phyloP scores from a whole-genome alignment of 2,888 invertebrate species.

The Cecidostiba fungosa region DNA sequence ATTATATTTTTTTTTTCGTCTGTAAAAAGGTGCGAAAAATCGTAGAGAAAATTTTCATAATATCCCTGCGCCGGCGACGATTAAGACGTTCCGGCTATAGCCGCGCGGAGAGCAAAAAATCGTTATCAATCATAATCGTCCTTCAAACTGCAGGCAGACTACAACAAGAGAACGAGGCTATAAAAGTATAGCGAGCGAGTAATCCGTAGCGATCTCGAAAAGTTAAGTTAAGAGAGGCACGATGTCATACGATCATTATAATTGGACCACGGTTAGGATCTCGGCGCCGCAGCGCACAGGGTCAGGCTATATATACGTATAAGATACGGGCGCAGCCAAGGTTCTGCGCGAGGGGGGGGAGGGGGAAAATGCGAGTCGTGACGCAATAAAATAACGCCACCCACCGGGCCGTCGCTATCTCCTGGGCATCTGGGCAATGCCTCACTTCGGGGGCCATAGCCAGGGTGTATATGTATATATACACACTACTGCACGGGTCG shows the following conservation, averaged over 20 bases:
- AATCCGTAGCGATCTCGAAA: slow-evolving; percentile 32
- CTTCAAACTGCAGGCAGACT: neutral
- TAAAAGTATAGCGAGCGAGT: neutral
- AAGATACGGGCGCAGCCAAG: slow-evolving; percentile 16
- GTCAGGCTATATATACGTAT: neutral
- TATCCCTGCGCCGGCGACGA: neutral
- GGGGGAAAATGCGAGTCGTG: slow-evolving; percentile 74
- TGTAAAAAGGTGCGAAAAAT: neutral
- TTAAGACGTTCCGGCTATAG: neutral
- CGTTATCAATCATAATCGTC: slow-evolving; percentile 45
- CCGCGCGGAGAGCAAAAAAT: neutral
- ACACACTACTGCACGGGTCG: slow-evolving; percentile 68
- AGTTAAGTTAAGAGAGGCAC: slow-evolving; percentile 31
- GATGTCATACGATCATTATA: slow-evolving; percentile 58
- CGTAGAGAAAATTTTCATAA: neutral
- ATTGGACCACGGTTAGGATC: slow-evolving; percentile 42
- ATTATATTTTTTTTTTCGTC: neutral
- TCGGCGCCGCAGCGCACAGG: neutral
- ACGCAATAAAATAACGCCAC: slow-evolving; percentile 80
- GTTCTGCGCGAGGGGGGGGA: slow-evolving; percentile 40
- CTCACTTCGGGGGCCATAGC: slow-evolving; percentile 73
- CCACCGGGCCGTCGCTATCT: slow-evolving; percentile 78
- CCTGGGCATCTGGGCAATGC: slow-evolving; percentile 77
- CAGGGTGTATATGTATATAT: slow-evolving; percentile 25
- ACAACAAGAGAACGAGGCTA: neutral